A percentile compares a stretch with the other conserved stretches of the same genome.
Evolutionary conservation across 2,888 invertebrate genomes (phyloP).

Genomic region (Neoaliturus tenellus): DNA sequence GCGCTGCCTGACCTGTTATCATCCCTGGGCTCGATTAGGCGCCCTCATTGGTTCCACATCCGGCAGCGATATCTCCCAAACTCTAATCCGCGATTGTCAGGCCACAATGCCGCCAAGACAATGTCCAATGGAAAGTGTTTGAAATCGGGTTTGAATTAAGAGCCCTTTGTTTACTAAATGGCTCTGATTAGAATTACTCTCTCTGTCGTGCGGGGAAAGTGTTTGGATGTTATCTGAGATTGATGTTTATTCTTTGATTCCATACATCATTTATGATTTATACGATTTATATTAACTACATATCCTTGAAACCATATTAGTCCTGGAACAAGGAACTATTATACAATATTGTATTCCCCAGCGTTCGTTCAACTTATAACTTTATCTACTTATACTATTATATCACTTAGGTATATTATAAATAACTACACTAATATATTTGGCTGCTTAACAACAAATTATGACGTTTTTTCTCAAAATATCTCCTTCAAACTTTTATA

Average conservation of each 20-base stretch:
- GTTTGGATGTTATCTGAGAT: not conserved
- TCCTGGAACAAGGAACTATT: too few relatives aligned
- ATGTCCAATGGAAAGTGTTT: constrained; percentile 29
- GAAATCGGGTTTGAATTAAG: not conserved
- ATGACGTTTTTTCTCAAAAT: too few relatives aligned
- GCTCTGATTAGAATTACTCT: constrained; percentile 22
- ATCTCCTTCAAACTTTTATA: too few relatives aligned
- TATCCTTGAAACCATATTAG: too few relatives aligned
- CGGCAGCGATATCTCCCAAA: not conserved
- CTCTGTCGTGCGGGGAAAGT: not conserved
- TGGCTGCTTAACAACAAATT: too few relatives aligned
- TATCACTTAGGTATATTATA: too few relatives aligned
- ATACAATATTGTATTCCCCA: too few relatives aligned
- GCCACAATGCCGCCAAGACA: constrained; percentile 37
- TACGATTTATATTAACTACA: too few relatives aligned
- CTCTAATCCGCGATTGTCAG: not conserved
- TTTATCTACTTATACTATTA: too few relatives aligned
- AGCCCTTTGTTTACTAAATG: constrained; percentile 29
- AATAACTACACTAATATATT: too few relatives aligned
- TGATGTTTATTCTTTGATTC: not conserved
- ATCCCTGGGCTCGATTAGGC: not conserved
- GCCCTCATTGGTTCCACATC: not conserved
- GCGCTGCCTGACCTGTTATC: not conserved
- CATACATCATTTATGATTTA: too few relatives aligned
- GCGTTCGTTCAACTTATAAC: too few relatives aligned